A percentile compares a stretch with the other conserved stretches of the same genome.
Conservation (phyloP, 2,888 invertebrate genomes). For the Lasioglossum lativentre region DNA sequence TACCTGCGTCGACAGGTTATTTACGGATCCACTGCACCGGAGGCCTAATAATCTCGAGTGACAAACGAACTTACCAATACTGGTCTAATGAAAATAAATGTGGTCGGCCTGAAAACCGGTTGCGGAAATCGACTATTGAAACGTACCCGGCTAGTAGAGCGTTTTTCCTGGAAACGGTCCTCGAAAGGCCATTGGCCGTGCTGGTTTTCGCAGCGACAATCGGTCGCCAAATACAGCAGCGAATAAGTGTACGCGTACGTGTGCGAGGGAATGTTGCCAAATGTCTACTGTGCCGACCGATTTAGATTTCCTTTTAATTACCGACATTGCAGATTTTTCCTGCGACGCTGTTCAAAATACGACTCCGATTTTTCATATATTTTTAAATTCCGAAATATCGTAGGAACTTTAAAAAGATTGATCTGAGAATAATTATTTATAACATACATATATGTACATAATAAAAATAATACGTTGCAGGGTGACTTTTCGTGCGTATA, state of each 20-base stretch:
- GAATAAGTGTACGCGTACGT: neutral
- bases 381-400: too few relatives aligned
- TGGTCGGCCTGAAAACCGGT: slow-evolving; percentile 32
- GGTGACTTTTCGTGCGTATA: too few relatives aligned
- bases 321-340: neutral
- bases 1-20: slow-evolving; percentile 58
- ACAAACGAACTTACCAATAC: slow-evolving; percentile 44
- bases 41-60: slow-evolving; percentile 40
- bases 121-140: slow-evolving; percentile 32
- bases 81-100: slow-evolving; percentile 47
- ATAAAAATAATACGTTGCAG: too few relatives aligned
- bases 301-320: neutral
- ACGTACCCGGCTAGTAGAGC: neutral
- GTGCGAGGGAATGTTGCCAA: neutral
- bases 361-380: too few relatives aligned
- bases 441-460: too few relatives aligned
- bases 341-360: neutral
- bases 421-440: too few relatives aligned
- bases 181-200: neutral
- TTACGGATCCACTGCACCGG: slow-evolving; percentile 22
- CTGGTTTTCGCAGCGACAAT: neutral
- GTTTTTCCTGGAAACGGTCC: neutral
- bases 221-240: neutral
- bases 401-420: too few relatives aligned
- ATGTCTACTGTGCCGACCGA: neutral